Evolutionary conservation across 2,797 vertebrate genomes (phyloP).

Genomic region (Anabas testudineus): DNA sequence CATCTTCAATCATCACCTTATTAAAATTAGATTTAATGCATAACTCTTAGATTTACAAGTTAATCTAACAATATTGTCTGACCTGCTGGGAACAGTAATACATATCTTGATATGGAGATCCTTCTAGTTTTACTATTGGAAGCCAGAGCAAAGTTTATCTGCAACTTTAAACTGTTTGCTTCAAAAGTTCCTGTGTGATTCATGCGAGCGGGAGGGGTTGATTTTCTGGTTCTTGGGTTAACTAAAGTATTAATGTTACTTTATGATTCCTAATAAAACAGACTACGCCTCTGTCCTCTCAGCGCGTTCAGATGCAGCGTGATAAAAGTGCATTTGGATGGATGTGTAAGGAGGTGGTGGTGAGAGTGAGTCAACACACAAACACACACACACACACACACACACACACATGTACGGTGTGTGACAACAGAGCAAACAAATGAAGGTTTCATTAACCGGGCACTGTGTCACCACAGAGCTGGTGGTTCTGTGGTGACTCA

Average conservation of each 20-base stretch:
- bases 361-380: slow-evolving; percentile 14
- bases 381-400: slow-evolving; percentile 19
- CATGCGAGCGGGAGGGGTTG: background rate
- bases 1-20: slow-evolving; percentile 38
- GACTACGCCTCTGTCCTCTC: background rate
- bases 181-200: background rate
- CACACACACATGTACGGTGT: slow-evolving; percentile 12
- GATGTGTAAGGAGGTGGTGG: background rate
- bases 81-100: too few relatives aligned
- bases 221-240: background rate
- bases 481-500: background rate
- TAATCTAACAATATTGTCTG: background rate
- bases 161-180: background rate
- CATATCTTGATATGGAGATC: background rate
- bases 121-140: background rate
- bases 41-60: background rate
- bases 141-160: slow-evolving; percentile 3
- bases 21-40: too few relatives aligned
- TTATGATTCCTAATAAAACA: background rate
- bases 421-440: slow-evolving; percentile 40
- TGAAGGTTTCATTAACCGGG: slow-evolving; percentile 34
- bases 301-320: background rate
- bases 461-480: slow-evolving; percentile 18
- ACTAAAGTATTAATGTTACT: too few relatives aligned
- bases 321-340: slow-evolving; percentile 13